Evolutionary conservation across 2,113 vertebrate genomes (phyloP), one percentile per base, ranked within the genome.

Genomic region (Triplophysa tibetana): DNA sequence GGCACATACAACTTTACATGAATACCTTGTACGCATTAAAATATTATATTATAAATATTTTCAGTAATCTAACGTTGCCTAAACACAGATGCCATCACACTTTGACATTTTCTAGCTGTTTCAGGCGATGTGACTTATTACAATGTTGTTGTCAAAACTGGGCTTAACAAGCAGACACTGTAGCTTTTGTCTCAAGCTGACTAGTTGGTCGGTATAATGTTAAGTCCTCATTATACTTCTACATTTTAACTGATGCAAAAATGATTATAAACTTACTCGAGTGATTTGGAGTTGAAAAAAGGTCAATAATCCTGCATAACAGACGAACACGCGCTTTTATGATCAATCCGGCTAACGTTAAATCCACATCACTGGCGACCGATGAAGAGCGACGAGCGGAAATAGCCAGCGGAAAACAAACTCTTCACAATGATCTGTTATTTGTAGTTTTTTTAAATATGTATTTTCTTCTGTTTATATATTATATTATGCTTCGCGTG

Each of bases 161-260:
- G 19, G 21, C 19, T 60, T 29, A 70, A 29, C 45, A 19, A 60
- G 52, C 29, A 21, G 2, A 14, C 26, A 17, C 45, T n/a, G 45
- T 70, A 33, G n/a, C 29, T 73, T 73, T 73, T 73, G 52, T 60
- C 48, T 73, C 19, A 58, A 7, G 13, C 24, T n/a, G 6, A 41
- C 26, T 10, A 16, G 1, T 52, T 1, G 4, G 13, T 17, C 50
- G 50, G 50, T n/a, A 17, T 11, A n/a, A 70, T 24, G 41, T 19
- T 9, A 8, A 19, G 12, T 8, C n/a, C 54, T 41, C 54, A 23
- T 8, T 10, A 43, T 29, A 16, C 7, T 16, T 16, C 29, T 23
- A 10, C 33, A 6, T 8, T 21, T 58, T 58, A 7, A 50, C 33
- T 8, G 1, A 16, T 60, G 9, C 8, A 21, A 43, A 60, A 43